Base-by-base conservation (phyloP, 2,797 vertebrate genomes). In the Bufotes viridis region DNA sequence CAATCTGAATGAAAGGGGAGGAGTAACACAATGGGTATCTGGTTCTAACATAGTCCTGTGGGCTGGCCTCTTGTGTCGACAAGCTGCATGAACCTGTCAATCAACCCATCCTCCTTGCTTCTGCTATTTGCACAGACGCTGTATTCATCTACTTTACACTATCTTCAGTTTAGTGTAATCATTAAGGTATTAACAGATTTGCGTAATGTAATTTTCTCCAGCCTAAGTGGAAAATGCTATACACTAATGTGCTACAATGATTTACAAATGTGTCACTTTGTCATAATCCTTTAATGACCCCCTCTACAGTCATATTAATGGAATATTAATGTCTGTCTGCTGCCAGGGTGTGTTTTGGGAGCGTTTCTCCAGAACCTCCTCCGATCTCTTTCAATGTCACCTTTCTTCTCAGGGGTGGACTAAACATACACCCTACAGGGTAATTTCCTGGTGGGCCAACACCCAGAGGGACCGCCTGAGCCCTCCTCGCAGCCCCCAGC, bases 101-200 rank as follows among this genome's bases (percentile, higher is more conserved):
- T 18, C 58, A 11, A 55, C 53, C 9, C 9, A 11, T 6, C 9
- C 10, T 14, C 9, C 53, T 14, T 2, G 13, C 13, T 14, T 14
- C 55, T 14, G 55, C 2, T 57, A 57, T 57, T 57, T 57, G 55
- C 14, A 12, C 55, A 57, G 55, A 13, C 60, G 7, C 20, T 22
- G 8, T 9, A 63, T 63, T 63, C 8, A 8, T 61, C 78, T 55
- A 81, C 85, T 82, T 65, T 74, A 34, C n/a, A 22, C 55, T n/a
- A 61, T 63, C 53, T n/a, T 11, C 69, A 22, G 57, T 51, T 75
- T 81, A 75, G 22, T 82, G 18, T 61, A 61, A 87, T 57, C 55
- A 57, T 82, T 87, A 82, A 20, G 24, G 86, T 76, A 87, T 87
- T 82, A 82, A 75, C 65, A 82, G 79, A 87, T 87, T 87, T 81